phyloP scores from a whole-genome alignment of 2,113 vertebrate species.

The Grammomys surdaster region DNA sequence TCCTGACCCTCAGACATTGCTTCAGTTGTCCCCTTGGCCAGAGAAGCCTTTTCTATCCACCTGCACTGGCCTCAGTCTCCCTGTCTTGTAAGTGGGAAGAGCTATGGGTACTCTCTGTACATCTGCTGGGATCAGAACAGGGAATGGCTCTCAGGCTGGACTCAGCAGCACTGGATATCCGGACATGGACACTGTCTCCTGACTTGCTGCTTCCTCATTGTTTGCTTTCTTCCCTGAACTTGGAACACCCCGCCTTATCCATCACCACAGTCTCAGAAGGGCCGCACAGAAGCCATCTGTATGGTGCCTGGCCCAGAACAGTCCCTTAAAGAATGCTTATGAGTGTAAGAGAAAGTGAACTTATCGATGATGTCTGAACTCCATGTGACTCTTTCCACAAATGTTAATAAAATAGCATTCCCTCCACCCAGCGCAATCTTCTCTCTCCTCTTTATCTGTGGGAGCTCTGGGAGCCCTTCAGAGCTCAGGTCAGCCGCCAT shows the following conservation, averaged over 20 bases:
- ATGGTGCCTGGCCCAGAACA: accelerated
- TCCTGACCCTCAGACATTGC: not conserved
- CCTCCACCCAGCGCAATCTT: not conserved
- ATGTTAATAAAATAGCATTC: not conserved
- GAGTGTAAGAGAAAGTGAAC: too few relatives aligned
- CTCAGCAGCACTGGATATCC: not conserved
- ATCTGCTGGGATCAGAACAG: not conserved
- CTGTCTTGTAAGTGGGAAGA: not conserved
- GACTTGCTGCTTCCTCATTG: not conserved
- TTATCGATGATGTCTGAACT: not conserved
- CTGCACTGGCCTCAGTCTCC: not conserved
- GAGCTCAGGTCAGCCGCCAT: not conserved
- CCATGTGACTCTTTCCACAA: not conserved
- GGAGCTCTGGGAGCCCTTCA: not conserved
- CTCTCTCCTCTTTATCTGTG: not conserved
- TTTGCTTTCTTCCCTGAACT: slow-evolving; percentile 23
- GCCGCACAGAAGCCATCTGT: not conserved
- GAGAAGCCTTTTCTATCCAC: accelerated
- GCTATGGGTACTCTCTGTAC: too few relatives aligned
- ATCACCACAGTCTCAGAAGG: not conserved
- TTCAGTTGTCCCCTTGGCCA: not conserved
- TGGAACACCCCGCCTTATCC: not conserved
- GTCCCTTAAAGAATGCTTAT: not conserved
- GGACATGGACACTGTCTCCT: not conserved
- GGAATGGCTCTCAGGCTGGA: not conserved